These are phyloP conservation scores for Asobara japonica DNA, from an alignment of 1,140 invertebrate species.

Conservation along the genomic window DNA sequence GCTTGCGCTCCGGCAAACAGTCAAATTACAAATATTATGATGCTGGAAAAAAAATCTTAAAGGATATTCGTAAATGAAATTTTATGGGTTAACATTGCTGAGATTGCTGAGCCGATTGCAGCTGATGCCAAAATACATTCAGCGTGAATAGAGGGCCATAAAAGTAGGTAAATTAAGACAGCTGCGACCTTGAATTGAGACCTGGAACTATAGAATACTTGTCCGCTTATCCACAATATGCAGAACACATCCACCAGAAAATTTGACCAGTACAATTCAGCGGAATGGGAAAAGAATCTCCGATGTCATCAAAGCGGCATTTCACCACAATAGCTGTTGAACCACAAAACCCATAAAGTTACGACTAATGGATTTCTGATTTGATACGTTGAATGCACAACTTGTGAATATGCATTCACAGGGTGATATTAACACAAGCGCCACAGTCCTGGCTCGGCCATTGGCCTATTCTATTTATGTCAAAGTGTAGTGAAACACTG, in stretches of 20 bases:
- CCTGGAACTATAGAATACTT: too few relatives aligned
- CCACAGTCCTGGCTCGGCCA: not conserved
- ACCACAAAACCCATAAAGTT: not conserved
- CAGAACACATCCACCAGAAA: too few relatives aligned
- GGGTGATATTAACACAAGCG: not conserved
- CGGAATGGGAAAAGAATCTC: not conserved
- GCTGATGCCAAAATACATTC: not conserved
- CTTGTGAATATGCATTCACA: not conserved
- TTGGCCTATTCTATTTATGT: slow-evolving; percentile 18
- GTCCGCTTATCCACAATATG: too few relatives aligned
- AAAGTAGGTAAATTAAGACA: too few relatives aligned
- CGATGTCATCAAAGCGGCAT: not conserved
- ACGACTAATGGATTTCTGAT: not conserved
- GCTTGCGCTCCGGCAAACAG: not conserved
- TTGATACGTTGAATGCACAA: not conserved
- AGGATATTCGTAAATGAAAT: not conserved
- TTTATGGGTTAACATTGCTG: not conserved
- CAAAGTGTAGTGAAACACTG: not conserved
- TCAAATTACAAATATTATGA: not conserved
- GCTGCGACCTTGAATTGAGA: too few relatives aligned
- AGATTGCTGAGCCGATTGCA: not conserved
- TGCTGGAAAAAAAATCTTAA: not conserved
- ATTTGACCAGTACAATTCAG: not conserved
- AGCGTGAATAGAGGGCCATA: too few relatives aligned
- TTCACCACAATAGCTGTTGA: not conserved